Conservation (phyloP, 2,888 invertebrate genomes). For the Lamproptera curius region DNA sequence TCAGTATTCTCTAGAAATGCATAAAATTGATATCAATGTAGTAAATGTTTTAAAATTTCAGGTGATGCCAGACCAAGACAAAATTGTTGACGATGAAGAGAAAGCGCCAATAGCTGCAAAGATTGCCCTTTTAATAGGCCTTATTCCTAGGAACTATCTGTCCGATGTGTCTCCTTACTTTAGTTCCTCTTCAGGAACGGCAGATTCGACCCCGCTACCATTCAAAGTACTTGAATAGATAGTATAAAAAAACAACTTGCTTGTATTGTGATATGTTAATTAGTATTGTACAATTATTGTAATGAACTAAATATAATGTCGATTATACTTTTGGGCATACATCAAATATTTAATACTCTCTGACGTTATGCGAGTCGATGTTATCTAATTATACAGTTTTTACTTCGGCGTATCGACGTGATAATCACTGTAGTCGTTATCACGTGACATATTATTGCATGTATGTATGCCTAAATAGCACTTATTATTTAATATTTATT, state of each 20-base stretch:
- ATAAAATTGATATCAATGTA: neutral
- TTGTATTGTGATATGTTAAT: constrained; percentile 18
- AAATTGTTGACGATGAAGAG: constrained; percentile 64
- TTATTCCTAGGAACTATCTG: constrained; percentile 67
- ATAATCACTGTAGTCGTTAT: neutral
- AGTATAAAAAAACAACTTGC: constrained; percentile 2
- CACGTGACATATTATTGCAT: neutral
- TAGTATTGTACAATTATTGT: constrained; percentile 16
- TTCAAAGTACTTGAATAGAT: constrained; percentile 60
- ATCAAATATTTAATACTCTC: neutral
- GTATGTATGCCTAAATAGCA: neutral
- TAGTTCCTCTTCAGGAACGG: constrained; percentile 41
- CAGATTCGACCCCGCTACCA: constrained; percentile 52
- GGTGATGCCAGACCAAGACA: constrained; percentile 90
- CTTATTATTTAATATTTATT: constrained; percentile 15
- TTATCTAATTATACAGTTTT: too few relatives aligned
- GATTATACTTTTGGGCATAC: neutral
- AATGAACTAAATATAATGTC: constrained; percentile 8
- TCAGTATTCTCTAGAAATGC: too few relatives aligned
- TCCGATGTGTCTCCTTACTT: constrained; percentile 63
- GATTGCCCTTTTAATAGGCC: constrained; percentile 72
- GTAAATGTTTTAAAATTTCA: constrained; percentile 35
- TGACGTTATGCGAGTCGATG: neutral
- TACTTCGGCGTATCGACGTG: neutral
- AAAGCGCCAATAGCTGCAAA: constrained; percentile 79